These are phyloP conservation scores for Cephus sareptanus DNA, from an alignment of 2,888 invertebrate genomes.

Conservation along the genomic window DNA sequence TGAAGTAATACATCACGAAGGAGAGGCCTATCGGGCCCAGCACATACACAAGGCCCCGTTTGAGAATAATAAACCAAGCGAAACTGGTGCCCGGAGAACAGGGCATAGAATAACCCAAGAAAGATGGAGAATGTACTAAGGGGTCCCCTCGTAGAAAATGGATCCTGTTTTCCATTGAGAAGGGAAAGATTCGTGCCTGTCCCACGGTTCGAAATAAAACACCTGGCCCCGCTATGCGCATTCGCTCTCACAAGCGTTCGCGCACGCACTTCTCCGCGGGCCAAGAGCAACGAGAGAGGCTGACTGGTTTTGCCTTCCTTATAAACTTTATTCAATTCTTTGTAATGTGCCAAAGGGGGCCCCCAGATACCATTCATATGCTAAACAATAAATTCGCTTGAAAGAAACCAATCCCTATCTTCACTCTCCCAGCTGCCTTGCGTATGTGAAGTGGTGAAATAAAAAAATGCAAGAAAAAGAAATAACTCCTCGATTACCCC, in stretches of 20 bases:
- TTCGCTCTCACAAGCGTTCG: slow-evolving; percentile 22
- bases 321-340: slow-evolving; percentile 64
- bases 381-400: slow-evolving; percentile 61
- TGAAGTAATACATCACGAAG: background rate
- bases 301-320: slow-evolving; percentile 51
- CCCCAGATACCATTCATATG: slow-evolving; percentile 55
- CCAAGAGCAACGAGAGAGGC: background rate
- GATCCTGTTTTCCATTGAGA: slow-evolving; percentile 63
- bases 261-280: slow-evolving; percentile 19
- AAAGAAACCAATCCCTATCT: slow-evolving; percentile 60
- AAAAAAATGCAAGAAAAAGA: background rate
- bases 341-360: slow-evolving; percentile 58
- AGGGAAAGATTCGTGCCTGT: slow-evolving; percentile 25
- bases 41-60: background rate
- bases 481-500: background rate
- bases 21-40: background rate
- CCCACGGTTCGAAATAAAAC: slow-evolving; percentile 59
- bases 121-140: slow-evolving; percentile 25
- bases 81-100: background rate
- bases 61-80: background rate
- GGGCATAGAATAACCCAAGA: background rate
- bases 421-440: slow-evolving; percentile 29
- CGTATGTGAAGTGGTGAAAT: background rate
- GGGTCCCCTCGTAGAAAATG: slow-evolving; percentile 47
- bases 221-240: slow-evolving; percentile 45